A percentile compares a stretch with the other conserved stretches of the same genome.
phyloP scores from a whole-genome alignment of 1,140 invertebrate genomes.

The Zaprionus lachaisei region DNA sequence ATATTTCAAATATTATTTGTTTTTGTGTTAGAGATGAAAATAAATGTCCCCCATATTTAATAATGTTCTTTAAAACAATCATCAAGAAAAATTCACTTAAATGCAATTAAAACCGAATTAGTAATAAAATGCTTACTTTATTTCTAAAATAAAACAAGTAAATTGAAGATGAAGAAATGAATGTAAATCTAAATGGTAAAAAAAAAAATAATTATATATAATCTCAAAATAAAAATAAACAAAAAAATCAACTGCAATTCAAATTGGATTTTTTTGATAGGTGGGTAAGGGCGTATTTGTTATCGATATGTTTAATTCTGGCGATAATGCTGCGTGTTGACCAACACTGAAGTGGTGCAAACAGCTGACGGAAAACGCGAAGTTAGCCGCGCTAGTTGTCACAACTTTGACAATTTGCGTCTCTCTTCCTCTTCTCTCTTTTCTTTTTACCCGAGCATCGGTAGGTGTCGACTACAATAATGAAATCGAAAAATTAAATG shows the following conservation, averaged over 20 bases:
- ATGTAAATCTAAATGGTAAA: slow-evolving; percentile 74
- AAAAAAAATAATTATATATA: slow-evolving; percentile 76
- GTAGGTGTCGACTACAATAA: slow-evolving; percentile 73
- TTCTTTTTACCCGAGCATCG: slow-evolving; percentile 82
- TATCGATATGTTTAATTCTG: slow-evolving; percentile 2
- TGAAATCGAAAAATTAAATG: slow-evolving; percentile 64
- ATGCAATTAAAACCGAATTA: slow-evolving; percentile 72
- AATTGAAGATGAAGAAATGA: slow-evolving; percentile 76
- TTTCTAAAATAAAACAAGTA: slow-evolving; percentile 83
- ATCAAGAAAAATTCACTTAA: slow-evolving; percentile 63
- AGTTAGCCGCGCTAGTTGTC: slow-evolving; percentile 58
- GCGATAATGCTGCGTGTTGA: neutral
- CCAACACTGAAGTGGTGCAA: slow-evolving; percentile 15
- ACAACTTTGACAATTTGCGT: slow-evolving; percentile 55
- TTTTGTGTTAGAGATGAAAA: slow-evolving; percentile 71
- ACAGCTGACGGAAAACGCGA: slow-evolving; percentile 47
- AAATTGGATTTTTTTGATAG: slow-evolving; percentile 26
- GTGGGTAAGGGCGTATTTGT: neutral
- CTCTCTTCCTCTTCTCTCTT: slow-evolving; percentile 79
- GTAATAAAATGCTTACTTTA: slow-evolving; percentile 83
- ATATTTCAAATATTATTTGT: slow-evolving; percentile 80
- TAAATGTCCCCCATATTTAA: slow-evolving; percentile 68
- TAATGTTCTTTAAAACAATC: slow-evolving; percentile 65
- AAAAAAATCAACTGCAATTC: slow-evolving; percentile 51
- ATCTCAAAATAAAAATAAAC: slow-evolving; percentile 69